phyloP scores from a whole-genome alignment of 2,888 invertebrate genomes.

The Griposia aprilina region DNA sequence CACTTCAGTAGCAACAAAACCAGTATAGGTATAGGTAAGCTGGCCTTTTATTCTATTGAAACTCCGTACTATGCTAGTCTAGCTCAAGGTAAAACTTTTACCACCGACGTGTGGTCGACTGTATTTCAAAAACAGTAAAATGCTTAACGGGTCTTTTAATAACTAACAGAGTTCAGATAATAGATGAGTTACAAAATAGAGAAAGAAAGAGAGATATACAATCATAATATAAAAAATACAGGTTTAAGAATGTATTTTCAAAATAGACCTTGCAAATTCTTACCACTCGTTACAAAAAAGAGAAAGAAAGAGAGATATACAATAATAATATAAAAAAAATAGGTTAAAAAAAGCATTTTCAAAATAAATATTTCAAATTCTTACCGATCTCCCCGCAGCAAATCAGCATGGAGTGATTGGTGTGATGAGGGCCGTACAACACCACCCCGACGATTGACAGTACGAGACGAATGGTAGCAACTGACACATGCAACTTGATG shows the following conservation, averaged over 20 bases:
- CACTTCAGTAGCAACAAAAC: too few relatives aligned
- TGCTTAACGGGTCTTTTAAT: neutral
- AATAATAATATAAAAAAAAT: neutral
- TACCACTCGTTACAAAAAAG: slow-evolving; percentile 41
- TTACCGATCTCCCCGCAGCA: slow-evolving; percentile 57
- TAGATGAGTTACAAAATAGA: neutral
- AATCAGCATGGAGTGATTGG: slow-evolving; percentile 28
- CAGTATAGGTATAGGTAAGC: too few relatives aligned
- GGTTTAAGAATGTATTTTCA: neutral
- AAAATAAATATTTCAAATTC: neutral
- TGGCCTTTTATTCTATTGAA: neutral
- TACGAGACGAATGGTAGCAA: slow-evolving; percentile 55
- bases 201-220: too few relatives aligned
- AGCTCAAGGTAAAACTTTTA: neutral
- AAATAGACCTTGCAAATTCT: neutral
- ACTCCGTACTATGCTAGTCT: neutral
- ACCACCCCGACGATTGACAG: slow-evolving; percentile 49
- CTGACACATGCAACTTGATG: slow-evolving; percentile 58
- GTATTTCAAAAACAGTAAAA: neutral
- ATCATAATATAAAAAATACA: neutral
- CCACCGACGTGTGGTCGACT: too few relatives aligned
- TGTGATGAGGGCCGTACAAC: slow-evolving; percentile 43
- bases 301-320: neutral
- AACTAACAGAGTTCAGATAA: neutral
- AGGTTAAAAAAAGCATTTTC: neutral